Base-by-base conservation (phyloP, 1,140 invertebrate species). In the Hypothenemus hampei region DNA sequence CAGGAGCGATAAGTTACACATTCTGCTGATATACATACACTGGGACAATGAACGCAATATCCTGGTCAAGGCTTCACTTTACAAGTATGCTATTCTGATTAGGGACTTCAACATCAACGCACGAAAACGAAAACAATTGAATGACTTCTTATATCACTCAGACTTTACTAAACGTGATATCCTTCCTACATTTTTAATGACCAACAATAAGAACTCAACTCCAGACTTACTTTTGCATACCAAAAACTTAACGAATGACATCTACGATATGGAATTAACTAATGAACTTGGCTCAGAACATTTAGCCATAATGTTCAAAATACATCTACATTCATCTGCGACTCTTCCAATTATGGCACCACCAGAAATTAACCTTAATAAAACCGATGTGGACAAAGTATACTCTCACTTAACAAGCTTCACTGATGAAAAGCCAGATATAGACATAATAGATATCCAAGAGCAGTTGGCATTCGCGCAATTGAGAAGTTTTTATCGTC, bases 271-370 rank as follows among this genome's bases (percentile, higher is more conserved):
- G 7, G 18, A 37, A 7, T 16, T 37, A 16, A 37, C 35, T 7
- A 37, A 37, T 16, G 35, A 43, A 36, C 22, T 47, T 11, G 59
- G 60, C 40, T 31, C 36, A 26, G 60, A 59, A 5, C 47, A 59
- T 16, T 8, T 3, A 16, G 35, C 35, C n/a, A 37, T 37, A 37
- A 37, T 5, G 1, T 15, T 37, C 2, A 16, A 37, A 10, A n/a
- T 13, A 7, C 11, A 10, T 16, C 18, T 3, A 16, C 11, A n/a
- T 13, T 7, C 11, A 10, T 16, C 18, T 3, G 15, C 11, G 15
- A 37, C 6, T 15, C 33, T 36, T 11, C 15, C 4, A 36, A 6
- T 7, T 15, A 4, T 15, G 18, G 16, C 13, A n/a, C 8, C 2
- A 3, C 10, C 13, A 37, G 18, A 37, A 16, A 8, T 37, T 8